These are phyloP conservation scores for Talpa occidentalis DNA, from an alignment of 2,113 vertebrate genomes.

Conservation along the genomic window DNA sequence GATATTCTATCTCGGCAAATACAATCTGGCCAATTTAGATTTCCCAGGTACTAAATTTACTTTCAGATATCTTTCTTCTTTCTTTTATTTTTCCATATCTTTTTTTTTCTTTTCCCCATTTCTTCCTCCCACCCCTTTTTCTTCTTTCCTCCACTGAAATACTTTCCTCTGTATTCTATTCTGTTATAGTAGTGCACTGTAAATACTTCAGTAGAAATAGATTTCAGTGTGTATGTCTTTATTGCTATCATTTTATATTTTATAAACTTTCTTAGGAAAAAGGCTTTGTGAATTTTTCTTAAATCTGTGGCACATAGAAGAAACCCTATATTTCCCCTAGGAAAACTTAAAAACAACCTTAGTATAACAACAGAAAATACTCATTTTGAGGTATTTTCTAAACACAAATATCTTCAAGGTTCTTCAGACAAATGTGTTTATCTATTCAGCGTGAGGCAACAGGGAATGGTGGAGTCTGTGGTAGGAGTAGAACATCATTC, in stretches of 20 bases:
- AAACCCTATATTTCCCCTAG: background rate
- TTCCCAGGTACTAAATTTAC: conserved; percentile 25
- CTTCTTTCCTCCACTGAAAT: conserved; percentile 20
- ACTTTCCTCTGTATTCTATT: conserved; percentile 5
- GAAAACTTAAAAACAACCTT: background rate
- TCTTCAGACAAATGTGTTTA: background rate
- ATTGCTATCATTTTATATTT: background rate
- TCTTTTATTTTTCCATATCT: background rate
- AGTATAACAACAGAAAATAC: background rate
- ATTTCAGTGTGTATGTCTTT: background rate
- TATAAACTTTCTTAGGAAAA: conserved; percentile 12
- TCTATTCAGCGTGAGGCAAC: background rate
- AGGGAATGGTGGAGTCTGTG: background rate
- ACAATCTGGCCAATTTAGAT: conserved; percentile 10
- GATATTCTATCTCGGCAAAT: background rate
- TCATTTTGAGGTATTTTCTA: background rate
- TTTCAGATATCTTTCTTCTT: background rate
- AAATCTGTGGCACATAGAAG: background rate
- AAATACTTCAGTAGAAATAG: background rate
- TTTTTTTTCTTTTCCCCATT: background rate
- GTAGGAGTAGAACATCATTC: background rate
- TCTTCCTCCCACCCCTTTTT: background rate
- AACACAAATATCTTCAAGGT: background rate
- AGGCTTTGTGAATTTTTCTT: background rate
- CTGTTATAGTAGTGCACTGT: background rate